Evolutionary conservation across 2,797 vertebrate genomes (phyloP), one percentile per base, ranked within the genome.

Genomic region (Salmo trutta): DNA sequence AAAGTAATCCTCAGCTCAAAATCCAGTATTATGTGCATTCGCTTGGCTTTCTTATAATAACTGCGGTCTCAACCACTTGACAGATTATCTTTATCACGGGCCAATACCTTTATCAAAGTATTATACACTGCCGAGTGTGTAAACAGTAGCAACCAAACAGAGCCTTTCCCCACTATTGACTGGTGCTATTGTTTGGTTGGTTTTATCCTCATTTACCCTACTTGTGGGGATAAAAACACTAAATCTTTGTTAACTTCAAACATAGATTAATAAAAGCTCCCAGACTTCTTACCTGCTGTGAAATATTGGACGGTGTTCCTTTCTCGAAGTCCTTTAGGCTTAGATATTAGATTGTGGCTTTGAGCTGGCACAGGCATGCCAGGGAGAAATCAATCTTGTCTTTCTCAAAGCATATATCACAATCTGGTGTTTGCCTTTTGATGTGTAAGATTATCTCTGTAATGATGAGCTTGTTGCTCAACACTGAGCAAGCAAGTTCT

Each of bases 311-410:
- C 31, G 54, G 19, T 77, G 75, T 85, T 89, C 75, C 69, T 73
- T 77, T 51, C 24, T 74, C 16, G 3, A 67, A 73, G 68, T 84
- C 79, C 88, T 83, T 70, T 4, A 79, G 90, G 92, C 85, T 84
- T 86, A 81, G 75, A 87, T 88, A 89, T 90, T 80, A 82, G 74
- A 78, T 74, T 87, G 86, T 88, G 89, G 85, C 82, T 88, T 88
- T 87, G 90, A 77, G 51, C 83, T 90, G 90, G 88, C 88, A 3
- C 73, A 16, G 52, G 74, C 76, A 75, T 76, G 78, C 77, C 78
- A 81, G 19, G 17, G 71, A 88, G 79, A 88, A 91, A 87, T 85
- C 75, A 87, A 90, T 91, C 88, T 86, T 16, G 31, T 67, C 56
- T 85, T 83, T 86, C 75, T 79, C 77, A 89, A 82, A 84, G 74